Base-by-base conservation (phyloP, 2,888 invertebrate genomes). In the Papilio gigon region DNA sequence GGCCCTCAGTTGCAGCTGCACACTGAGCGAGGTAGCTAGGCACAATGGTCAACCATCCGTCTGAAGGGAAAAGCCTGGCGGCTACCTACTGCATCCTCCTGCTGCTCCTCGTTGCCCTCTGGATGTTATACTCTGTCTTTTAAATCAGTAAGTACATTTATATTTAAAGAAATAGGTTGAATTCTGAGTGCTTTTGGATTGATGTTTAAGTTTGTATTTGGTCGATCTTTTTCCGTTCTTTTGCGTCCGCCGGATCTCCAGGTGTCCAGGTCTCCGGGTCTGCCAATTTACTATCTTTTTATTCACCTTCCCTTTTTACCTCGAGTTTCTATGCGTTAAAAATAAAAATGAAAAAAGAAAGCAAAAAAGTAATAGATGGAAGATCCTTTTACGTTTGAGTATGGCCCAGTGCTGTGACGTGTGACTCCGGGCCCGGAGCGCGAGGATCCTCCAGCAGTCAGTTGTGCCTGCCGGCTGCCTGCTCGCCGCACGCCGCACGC, bases 31-130 rank as follows among this genome's bases (percentile, higher is more conserved):
- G 83, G 73, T 79, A 35, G n/a, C 62, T 40, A 64, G 30, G 17
- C 27, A 56, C n/a, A 75, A 87, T 84, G 80, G 81, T 89, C 80
- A 80, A 78, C 71, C 68, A 68, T 25, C 84, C 88, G 71, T 78
- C 82, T 11, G 95, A 95, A 84, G 93, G 94, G 69, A 90, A 90
- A 64, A 95, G 93, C 80, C 89, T 95, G 74, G 89, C 94, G 72
- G 94, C 94, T 65, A 95, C 95, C 62, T 95, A 95, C 82, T 86
- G 93, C 79, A 95, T 95, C 77, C 87, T 95, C 72, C 90, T 95
- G 67, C 81, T 94, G 50, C 86, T 95, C 40, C 86, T 95, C 58
- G 85, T 94, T 53, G 91, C 94, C 4, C 85, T 95, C 61, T 95
- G 95, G 94, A 83, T 94, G 65, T 84, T 95, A 37, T 95, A 95